Conservation (phyloP, 2,113 vertebrate genomes). For the Noturus placidus region DNA sequence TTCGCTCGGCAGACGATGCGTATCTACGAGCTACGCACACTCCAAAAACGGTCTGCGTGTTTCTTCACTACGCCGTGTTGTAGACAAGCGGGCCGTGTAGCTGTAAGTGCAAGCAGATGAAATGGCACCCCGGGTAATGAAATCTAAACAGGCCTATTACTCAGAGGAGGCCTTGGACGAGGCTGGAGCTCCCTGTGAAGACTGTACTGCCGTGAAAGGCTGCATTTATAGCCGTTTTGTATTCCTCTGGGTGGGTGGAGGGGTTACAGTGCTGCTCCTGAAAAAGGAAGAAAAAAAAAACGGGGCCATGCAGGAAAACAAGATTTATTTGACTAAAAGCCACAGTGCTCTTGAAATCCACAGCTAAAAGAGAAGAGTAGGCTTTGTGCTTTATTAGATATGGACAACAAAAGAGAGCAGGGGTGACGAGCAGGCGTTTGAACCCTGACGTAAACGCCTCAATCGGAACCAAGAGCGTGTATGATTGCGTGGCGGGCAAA, state of each 20-base stretch:
- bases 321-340: constrained; percentile 57
- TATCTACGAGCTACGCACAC: constrained; percentile 1
- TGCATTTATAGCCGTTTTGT: constrained; percentile 50
- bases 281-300: constrained; percentile 39
- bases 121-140: constrained; percentile 42
- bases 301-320: constrained; percentile 44
- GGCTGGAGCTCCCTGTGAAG: constrained; percentile 22
- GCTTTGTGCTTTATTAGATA: constrained; percentile 61
- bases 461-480: background rate
- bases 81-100: constrained; percentile 19
- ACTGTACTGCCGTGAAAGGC: constrained; percentile 46
- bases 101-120: constrained; percentile 36
- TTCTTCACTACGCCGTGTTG: background rate
- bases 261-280: constrained; percentile 46
- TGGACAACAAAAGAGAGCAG: constrained; percentile 57
- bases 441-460: constrained; percentile 15
- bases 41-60: constrained; percentile 4
- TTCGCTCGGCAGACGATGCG: background rate
- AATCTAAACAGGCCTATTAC: constrained; percentile 46
- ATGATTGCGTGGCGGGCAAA: background rate
- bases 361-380: constrained; percentile 42
- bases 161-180: constrained; percentile 43
- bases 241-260: constrained; percentile 27
- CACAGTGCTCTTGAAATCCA: constrained; percentile 59
- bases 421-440: background rate